Base-by-base conservation (phyloP, 1,140 invertebrate species). In the Drosophila prosaltans region DNA sequence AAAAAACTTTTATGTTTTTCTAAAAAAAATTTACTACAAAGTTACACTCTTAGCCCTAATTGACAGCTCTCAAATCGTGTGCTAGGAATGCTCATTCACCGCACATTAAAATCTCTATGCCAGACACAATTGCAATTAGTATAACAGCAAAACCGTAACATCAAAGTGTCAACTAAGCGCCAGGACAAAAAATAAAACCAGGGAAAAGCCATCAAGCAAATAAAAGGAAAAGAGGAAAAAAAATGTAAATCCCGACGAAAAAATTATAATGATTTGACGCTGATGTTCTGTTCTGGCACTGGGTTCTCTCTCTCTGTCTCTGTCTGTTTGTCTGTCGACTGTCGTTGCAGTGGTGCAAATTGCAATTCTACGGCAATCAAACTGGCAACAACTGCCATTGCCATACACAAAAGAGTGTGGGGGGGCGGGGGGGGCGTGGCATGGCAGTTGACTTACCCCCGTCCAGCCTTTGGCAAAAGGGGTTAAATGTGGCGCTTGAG, bases 251-350 rank as follows among this genome's bases (percentile, higher is more conserved):
- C 74, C 74, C 69, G 74, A 77, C 77, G 60, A 81, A 84, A 69
- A 81, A 89, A 84, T 84, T 84, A 89, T 84, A 89, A 89, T 89
- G 85, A 89, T 89, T 89, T 89, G 84, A 89, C 84, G 82, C 85
- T 89, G 84, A 90, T 90, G 84, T 72, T 89, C 72, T 89, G 84
- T 89, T 72, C 69, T 88, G 85, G 85, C 84, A 36, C 32, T 36
- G 32, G 32, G 32, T 36, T 36, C 6, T 36, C 32, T 36, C 3
- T 16, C 16, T 16, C 16, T 16, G 16, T 16, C 16, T 16, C 16
- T 16, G 16, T 16, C 16, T 36, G 32, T 30, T 30, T 36, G 32
- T 51, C 21, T 51, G 45, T 51, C 9, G 45, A 51, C 21, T 51
- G 45, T 51, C 45, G 45, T 51, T 51, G 45, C 45, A 36, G 32